Evolutionary conservation across 2,113 vertebrate species (phyloP).

Genomic region (Choloepus hoffmanni): DNA sequence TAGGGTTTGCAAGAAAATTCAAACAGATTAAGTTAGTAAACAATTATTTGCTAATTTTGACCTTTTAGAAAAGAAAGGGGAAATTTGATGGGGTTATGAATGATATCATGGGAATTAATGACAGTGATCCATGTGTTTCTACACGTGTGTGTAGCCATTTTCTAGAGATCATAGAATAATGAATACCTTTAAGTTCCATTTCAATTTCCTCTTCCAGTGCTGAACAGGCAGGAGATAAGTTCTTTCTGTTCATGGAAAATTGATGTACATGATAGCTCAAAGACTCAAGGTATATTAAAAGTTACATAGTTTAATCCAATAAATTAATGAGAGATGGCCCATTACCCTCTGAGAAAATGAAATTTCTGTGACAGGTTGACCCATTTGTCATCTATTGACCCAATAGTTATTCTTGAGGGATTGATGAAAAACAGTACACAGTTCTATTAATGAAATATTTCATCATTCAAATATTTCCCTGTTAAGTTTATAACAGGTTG

Average conservation of each 20-base stretch:
- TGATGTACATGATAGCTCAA: background rate
- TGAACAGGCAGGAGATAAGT: background rate
- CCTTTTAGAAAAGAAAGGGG: background rate
- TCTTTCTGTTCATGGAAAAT: background rate
- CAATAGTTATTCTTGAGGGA: background rate
- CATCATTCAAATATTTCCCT: background rate
- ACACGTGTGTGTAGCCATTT: accelerated
- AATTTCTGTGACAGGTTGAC: slow-evolving; percentile 32
- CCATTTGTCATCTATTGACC: background rate
- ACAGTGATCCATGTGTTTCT: accelerated
- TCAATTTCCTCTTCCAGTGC: background rate
- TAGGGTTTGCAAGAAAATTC: background rate
- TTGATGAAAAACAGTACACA: background rate
- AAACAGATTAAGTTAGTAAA: background rate
- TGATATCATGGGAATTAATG: background rate
- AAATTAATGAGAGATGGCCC: background rate
- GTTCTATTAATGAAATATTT: background rate
- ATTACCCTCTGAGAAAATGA: background rate
- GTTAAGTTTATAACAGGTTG: background rate
- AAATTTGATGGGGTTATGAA: background rate
- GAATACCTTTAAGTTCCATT: background rate
- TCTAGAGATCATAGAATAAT: background rate
- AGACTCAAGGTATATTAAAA: background rate
- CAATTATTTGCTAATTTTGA: slow-evolving; percentile 5
- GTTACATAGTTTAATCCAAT: slow-evolving; percentile 22